These are phyloP conservation scores for Oxyruncus cristatus DNA, from an alignment of 2,113 vertebrate genomes.

Conservation along the genomic window DNA sequence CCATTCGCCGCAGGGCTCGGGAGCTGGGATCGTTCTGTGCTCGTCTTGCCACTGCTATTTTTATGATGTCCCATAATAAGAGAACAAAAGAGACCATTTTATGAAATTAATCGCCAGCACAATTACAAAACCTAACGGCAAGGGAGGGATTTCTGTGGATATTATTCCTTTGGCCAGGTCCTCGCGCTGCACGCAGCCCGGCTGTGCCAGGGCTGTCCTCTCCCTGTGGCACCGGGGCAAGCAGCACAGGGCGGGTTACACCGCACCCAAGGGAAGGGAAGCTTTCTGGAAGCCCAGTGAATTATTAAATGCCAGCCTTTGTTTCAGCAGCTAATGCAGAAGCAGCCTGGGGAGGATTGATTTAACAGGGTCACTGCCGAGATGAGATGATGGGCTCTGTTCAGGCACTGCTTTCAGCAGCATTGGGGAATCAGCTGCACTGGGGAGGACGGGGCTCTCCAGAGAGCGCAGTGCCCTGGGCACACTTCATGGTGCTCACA, in stretches of 20 bases:
- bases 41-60: constrained; percentile 55
- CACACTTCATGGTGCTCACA: rapidly evolving
- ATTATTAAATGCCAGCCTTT: background rate
- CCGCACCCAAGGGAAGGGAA: background rate
- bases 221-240: rapidly evolving
- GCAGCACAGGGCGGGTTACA: background rate
- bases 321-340: background rate
- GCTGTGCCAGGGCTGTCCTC: background rate
- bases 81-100: constrained; percentile 60
- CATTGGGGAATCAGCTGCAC: background rate
- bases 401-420: background rate
- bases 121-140: constrained; percentile 26
- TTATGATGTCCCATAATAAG: constrained; percentile 51
- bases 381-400: background rate
- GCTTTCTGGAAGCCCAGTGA: background rate
- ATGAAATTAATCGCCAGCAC: constrained; percentile 46
- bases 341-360: background rate
- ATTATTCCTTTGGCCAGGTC: background rate
- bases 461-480: background rate
- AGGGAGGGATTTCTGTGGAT: background rate
- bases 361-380: background rate
- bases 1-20: background rate
- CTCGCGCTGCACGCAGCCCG: background rate
- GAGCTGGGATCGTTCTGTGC: constrained; percentile 48
- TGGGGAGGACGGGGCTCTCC: background rate